Base-by-base conservation (phyloP, 2,888 invertebrate genomes). In the Sarcophaga carnaria region DNA sequence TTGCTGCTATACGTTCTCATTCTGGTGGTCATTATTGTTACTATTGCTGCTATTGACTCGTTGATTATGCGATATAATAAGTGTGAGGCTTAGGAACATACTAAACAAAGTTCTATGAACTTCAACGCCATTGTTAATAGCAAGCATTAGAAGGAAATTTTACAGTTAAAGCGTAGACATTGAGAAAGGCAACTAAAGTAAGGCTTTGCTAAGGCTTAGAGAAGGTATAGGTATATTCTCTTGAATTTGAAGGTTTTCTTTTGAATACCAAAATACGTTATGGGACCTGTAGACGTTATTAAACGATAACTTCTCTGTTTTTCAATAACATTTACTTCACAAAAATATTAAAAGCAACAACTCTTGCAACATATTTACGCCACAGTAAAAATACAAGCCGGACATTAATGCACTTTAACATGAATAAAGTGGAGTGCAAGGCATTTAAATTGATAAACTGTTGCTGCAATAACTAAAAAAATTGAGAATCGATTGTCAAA, bases 31-130 rank as follows among this genome's bases (percentile, higher is more conserved):
- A 11, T 6, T 49, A 49, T 60, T 67, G 12, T 20, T 37, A 37
- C 37, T 37, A 37, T 37, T 37, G 37, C 37, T 37, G 37, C 37
- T 37, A 10, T 37, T 37, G 37, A 37, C 8, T 37, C 37, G 37
- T 37, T 37, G 37, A 37, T 37, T 37, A 37, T 37, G 37, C 37
- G 37, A 27, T 20, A 37, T 78, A 49, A 72, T 77, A 59, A 17
- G 22, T 37, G 47, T 25, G 6, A 6, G 67, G 74, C 47, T 72
- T 12, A 66, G 17, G 14, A 47, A 37, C 0, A 10, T 2, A 37
- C 37, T 2, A 85, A 85, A 72, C 62, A 63, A 80, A 74, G 67
- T 85, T 85, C 54, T 47, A 37, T 27, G 84, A 85, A 85, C 80
- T 62, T 80, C 4, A 69, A 54, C 49, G 63, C 70, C 81, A 14